Base-by-base conservation (phyloP, 2,113 vertebrate species). In the Gila orcuttii region DNA sequence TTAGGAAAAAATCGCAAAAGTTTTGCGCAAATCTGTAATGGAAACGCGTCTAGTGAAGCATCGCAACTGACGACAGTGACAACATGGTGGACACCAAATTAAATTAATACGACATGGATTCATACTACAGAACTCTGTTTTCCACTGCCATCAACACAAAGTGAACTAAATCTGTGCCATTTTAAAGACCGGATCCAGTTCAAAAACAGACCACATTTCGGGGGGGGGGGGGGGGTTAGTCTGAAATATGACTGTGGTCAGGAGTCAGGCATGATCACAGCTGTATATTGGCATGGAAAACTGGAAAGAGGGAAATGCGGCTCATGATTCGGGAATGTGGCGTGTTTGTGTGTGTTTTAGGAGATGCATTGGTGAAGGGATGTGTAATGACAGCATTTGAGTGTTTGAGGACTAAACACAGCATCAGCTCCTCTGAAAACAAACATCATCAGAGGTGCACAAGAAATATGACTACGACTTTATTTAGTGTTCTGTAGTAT, bases 171-270 rank as follows among this genome's bases (percentile, higher is more conserved):
- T n/a, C n/a, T n/a, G n/a, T n/a, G n/a, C n/a, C n/a, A n/a, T n/a
- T n/a, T n/a, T n/a, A n/a, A n/a, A n/a, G n/a, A n/a, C n/a, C n/a
- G n/a, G n/a, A n/a, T n/a, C n/a, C n/a, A n/a, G n/a, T n/a, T n/a
- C n/a, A n/a, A n/a, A n/a, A n/a, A n/a, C n/a, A n/a, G n/a, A n/a
- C n/a, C n/a, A n/a, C n/a, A n/a, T n/a, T n/a, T n/a, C n/a, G n/a
- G n/a, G n/a, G n/a, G n/a, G n/a, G n/a, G n/a, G n/a, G n/a, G n/a
- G n/a, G n/a, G n/a, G n/a, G n/a, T n/a, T n/a, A 28, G 10, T 10
- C 39, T 60, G 59, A 80, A 45, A 64, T 45, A 80, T 19, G 78
- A 28, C 21, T 59, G 76, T 39, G 50, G 75, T 55, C 75, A 42
- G 55, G 42, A 74, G 13, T n/a, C 23, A 74, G 69, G 21, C 36